phyloP scores from a whole-genome alignment of 2,797 vertebrate species.

The Anolis apletophallus region DNA sequence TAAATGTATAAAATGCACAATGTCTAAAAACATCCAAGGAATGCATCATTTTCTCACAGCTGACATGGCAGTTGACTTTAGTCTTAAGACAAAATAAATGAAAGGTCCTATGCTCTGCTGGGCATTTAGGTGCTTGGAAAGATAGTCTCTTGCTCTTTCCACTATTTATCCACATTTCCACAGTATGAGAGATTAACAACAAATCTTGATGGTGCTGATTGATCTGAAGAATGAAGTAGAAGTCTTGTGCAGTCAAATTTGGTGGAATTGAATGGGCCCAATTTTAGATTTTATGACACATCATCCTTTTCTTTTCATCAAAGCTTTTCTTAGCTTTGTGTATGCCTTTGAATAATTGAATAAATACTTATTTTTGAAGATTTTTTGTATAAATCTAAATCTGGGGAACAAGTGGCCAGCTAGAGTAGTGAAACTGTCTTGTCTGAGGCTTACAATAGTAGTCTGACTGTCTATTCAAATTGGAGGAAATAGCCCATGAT shows the following conservation, averaged over 20 bases:
- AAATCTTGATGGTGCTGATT: too few species aligned
- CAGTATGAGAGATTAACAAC: background rate
- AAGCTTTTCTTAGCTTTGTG: background rate
- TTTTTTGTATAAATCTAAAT: background rate
- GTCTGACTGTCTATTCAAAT: background rate
- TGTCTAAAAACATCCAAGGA: too few species aligned
- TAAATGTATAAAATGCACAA: background rate
- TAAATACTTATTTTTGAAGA: background rate
- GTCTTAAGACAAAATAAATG: background rate
- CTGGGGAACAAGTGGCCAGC: background rate
- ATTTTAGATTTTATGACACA: background rate
- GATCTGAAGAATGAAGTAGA: background rate
- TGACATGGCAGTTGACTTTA: background rate
- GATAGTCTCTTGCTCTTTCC: too few species aligned
- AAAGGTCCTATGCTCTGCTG: background rate
- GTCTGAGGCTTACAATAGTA: background rate
- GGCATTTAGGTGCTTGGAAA: background rate
- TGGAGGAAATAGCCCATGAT: background rate
- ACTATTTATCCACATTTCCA: too few species aligned
- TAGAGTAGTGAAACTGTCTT: background rate
- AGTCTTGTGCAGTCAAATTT: background rate
- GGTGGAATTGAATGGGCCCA: background rate
- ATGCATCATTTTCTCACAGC: background rate
- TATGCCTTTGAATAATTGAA: background rate
- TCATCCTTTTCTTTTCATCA: too few species aligned